Conservation (phyloP, 1,140 invertebrate species). For the Monomorium pharaonis region DNA sequence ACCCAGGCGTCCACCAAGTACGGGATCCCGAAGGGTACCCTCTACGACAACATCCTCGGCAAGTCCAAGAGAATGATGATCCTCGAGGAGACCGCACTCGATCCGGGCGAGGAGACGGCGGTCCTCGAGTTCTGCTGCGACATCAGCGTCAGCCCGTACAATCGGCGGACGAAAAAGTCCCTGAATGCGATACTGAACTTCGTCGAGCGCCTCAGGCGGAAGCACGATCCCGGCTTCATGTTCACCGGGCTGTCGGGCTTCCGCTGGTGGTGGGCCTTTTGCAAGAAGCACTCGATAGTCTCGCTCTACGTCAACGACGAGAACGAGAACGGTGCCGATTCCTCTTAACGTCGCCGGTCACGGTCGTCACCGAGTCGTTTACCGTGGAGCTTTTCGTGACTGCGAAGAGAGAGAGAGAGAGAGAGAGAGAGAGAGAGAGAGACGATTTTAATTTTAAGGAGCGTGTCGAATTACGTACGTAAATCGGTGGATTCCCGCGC, state of each 20-base stretch:
- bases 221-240: constrained; percentile 87
- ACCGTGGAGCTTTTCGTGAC: background rate
- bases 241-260: constrained; percentile 90
- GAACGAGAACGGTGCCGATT: constrained; percentile 75
- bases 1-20: constrained; percentile 90
- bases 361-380: background rate
- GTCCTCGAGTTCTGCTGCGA: constrained; percentile 91
- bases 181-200: constrained; percentile 88
- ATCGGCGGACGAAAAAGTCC: constrained; percentile 90
- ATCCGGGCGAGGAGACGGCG: constrained; percentile 87
- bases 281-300: constrained; percentile 92
- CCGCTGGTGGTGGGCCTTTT: constrained; percentile 93
- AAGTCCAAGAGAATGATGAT: constrained; percentile 92
- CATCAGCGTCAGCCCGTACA: constrained; percentile 90
- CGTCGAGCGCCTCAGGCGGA: constrained; percentile 87
- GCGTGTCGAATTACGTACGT: background rate
- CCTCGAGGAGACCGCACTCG: constrained; percentile 89
- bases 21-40: constrained; percentile 91
- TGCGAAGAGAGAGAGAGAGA: background rate
- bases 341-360: background rate
- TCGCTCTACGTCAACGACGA: constrained; percentile 87
- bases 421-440: too few relatives aligned
- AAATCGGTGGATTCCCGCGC: too few relatives aligned
- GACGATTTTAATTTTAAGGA: too few relatives aligned
- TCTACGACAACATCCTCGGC: constrained; percentile 92